These are phyloP conservation scores for Brenthis ino DNA, from an alignment of 2,888 invertebrate species.

Conservation along the genomic window DNA sequence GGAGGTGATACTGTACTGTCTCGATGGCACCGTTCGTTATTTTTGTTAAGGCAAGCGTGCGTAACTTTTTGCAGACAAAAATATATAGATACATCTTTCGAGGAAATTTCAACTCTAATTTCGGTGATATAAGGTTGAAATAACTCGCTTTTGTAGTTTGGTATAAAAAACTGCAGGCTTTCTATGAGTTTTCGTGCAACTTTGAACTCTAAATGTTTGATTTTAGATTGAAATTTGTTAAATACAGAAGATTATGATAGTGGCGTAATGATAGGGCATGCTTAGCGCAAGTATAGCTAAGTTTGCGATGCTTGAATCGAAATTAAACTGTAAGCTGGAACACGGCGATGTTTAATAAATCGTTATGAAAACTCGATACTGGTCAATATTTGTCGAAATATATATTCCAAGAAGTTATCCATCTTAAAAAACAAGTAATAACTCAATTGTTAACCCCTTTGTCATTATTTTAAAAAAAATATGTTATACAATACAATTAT, in stretches of 20 bases:
- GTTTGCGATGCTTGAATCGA: constrained; percentile 34
- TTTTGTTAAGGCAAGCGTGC: constrained; percentile 81
- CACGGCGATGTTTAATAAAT: constrained; percentile 13
- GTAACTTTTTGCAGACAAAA: constrained; percentile 47
- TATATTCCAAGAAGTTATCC: too few relatives aligned
- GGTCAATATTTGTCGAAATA: too few relatives aligned
- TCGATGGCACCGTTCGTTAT: constrained; percentile 74
- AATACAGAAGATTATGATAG: constrained; percentile 30
- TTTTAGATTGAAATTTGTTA: constrained; percentile 14
- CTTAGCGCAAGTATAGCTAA: constrained; percentile 39
- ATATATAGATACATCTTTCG: constrained; percentile 8
- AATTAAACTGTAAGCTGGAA: constrained; percentile 30
- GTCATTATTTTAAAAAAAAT: too few relatives aligned
- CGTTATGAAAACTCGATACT: neutral
- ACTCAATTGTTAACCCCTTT: too few relatives aligned
- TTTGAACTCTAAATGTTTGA: constrained; percentile 1
- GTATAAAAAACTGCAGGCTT: constrained; percentile 40
- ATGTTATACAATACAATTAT: too few relatives aligned
- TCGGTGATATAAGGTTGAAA: constrained; percentile 23
- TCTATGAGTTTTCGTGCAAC: neutral
- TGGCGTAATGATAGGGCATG: constrained; percentile 38
- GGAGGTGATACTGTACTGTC: constrained; percentile 64
- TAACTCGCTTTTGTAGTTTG: constrained; percentile 10
- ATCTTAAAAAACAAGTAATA: too few relatives aligned
- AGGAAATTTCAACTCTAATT: constrained; percentile 40